These are phyloP conservation scores for Dolomedes plantarius DNA, from an alignment of 2,888 invertebrate genomes.

Conservation along the genomic window DNA sequence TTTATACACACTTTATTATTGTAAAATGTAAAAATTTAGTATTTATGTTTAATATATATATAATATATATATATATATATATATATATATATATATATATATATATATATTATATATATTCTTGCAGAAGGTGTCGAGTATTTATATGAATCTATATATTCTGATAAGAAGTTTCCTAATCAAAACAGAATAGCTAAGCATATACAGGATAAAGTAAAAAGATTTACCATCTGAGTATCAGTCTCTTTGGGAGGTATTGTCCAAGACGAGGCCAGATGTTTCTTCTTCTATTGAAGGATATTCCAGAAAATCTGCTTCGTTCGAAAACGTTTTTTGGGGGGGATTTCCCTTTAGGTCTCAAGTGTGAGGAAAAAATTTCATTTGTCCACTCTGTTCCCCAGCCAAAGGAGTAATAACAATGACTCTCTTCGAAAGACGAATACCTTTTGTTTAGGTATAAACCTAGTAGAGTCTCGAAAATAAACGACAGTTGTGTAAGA, in stretches of 20 bases:
- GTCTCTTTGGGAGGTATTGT: slow-evolving; percentile 58
- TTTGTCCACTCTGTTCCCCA: slow-evolving; percentile 49
- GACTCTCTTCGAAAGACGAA: slow-evolving; percentile 47
- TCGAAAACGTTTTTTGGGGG: slow-evolving; percentile 24
- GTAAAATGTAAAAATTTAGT: too few relatives aligned
- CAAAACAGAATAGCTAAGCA: slow-evolving; percentile 17
- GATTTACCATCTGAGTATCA: neutral
- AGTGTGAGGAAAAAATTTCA: slow-evolving; percentile 56
- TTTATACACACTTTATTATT: too few relatives aligned
- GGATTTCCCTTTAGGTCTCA: slow-evolving; percentile 58
- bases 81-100: too few relatives aligned
- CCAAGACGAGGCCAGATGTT: slow-evolving; percentile 52
- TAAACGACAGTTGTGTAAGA: slow-evolving; percentile 4
- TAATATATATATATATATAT: too few relatives aligned
- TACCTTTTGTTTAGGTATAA: slow-evolving; percentile 38
- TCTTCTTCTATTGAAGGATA: slow-evolving; percentile 46
- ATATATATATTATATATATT: too few relatives aligned
- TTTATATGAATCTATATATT: neutral
- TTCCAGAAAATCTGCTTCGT: slow-evolving; percentile 38
- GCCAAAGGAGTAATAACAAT: slow-evolving; percentile 51
- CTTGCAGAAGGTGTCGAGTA: too few relatives aligned
- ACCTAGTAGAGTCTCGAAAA: slow-evolving; percentile 33
- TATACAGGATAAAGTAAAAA: slow-evolving; percentile 12
- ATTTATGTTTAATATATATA: too few relatives aligned
- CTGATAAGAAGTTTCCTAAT: slow-evolving; percentile 9